Percentiles rank a stretch among this genome's conserved stretches.
These are phyloP conservation scores for Orthonevra nobilis DNA, from an alignment of 2,888 invertebrate genomes.

Conservation along the genomic window DNA sequence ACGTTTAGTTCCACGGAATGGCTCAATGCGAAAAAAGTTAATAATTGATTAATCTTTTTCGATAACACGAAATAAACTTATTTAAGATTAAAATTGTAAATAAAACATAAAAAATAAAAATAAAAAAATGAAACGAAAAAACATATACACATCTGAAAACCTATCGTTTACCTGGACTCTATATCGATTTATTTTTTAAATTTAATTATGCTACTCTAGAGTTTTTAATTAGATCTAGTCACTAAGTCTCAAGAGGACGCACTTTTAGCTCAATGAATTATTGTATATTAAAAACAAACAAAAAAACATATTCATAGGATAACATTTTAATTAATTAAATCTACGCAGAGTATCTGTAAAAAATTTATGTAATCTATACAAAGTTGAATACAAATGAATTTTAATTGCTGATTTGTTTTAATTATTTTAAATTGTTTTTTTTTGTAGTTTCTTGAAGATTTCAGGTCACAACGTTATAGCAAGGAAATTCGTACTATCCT, in stretches of 20 bases:
- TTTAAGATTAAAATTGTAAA: slow-evolving; percentile 42
- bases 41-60: slow-evolving; percentile 15
- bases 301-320: slow-evolving; percentile 47
- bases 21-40: slow-evolving; percentile 42
- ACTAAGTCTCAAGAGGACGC: slow-evolving; percentile 15
- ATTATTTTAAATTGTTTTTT: too few species aligned
- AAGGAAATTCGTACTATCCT: too few species aligned
- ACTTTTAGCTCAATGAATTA: slow-evolving; percentile 38
- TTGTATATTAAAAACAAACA: slow-evolving; percentile 30
- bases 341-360: slow-evolving; percentile 41
- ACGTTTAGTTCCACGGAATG: slow-evolving; percentile 23
- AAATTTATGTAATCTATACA: slow-evolving; percentile 53
- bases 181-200: slow-evolving; percentile 46
- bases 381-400: slow-evolving; percentile 60
- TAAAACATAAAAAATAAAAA: too few species aligned
- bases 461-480: too few species aligned
- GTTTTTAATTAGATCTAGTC: slow-evolving; percentile 25
- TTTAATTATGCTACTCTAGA: slow-evolving; percentile 11
- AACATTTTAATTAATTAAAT: slow-evolving; percentile 13
- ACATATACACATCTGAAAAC: slow-evolving; percentile 25
- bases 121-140: slow-evolving; percentile 1
- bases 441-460: too few species aligned
- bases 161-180: slow-evolving; percentile 54
- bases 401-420: slow-evolving; percentile 56
- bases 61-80: slow-evolving; percentile 11